Evolutionary conservation across 2,113 vertebrate species (phyloP), one percentile per base, ranked within the genome.

Genomic region (Pipa parva): DNA sequence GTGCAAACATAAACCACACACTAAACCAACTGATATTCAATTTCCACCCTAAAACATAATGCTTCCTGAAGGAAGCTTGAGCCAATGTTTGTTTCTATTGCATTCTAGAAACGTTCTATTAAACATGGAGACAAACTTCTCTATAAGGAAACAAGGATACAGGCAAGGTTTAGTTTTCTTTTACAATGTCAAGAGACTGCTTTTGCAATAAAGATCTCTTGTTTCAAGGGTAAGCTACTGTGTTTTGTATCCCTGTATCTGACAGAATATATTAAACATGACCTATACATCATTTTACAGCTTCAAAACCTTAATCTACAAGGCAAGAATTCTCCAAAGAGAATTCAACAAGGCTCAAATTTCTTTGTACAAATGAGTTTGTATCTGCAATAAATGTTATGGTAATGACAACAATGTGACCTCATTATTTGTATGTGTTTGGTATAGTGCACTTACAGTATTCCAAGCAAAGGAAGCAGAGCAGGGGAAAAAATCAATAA

Each of bases 401-500:
- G 21, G 7, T 8, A 4, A 5, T 15, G 13, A 8, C 39, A 49
- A 7, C n/a, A 49, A 7, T 49, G 5, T 31, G 10, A 31, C 10
- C 5, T 31, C 10, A 6, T 31, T 31, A 6, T 31, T 39, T 52
- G 58, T 48, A 22, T 39, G 42, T 42, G 58, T 48, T 31, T 45
- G 29, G 25, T 45, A 24, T 26, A 42, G 12, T 61, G 50, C 51
- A 13, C 31, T 31, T 4, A 52, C 60, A 24, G 4, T 26, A 51
- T 33, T 46, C 50, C 13, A 54, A 45, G 57, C 25, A 61, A 61
- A 45, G 57, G 65, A 69, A 60, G 60, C 60, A 21, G 36, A 25
- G 17, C 46, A 58, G 42, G n/a, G 21, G 45, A 27, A 67, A 69
- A 64, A 69, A 61, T 70, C 66, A 51, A 70, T 70, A 60, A 70